Base-by-base conservation (phyloP, 2,888 invertebrate genomes). In the Polydrusus cervinus region DNA sequence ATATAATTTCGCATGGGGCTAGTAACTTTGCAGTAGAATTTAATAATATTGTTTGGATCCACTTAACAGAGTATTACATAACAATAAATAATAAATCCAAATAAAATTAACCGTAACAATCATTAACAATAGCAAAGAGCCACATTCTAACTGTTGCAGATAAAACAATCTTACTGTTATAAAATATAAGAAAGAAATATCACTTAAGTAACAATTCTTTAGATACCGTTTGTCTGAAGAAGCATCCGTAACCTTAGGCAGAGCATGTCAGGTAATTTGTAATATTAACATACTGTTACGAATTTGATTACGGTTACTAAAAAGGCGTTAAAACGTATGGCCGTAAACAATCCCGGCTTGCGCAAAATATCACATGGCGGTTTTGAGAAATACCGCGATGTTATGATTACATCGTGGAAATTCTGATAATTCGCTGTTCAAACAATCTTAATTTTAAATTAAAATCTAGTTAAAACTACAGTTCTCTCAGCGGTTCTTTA, bases 181-280 rank as follows among this genome's bases (percentile, higher is more conserved):
- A 20, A 51, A 25, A 18, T 18, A 18, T 49, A 49, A 49, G 49
- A 18, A 49, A 51, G 18, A 51, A 51, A 51, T 25, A 20, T 51
- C 18, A 45, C 25, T 53, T 30, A 53, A 53, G n/a, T 51, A 51
- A 51, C 53, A 53, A 53, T 53, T n/a, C 25, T 53, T 25, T n/a
- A 53, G 25, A 53, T 53, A 53, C 53, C 53, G 53, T 53, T 53
- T 30, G 53, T n/a, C 30, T 25, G 53, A 53, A 53, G 53, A 53
- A 53, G 53, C 53, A 53, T 64, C 64, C 38, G 18, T 49, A 16
- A 40, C 64, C 47, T 47, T 47, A 14, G 40, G 64, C 64, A 16
- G 20, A n/a, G 49, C 16, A 62, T 47, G 47, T 20, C 49, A 30
- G 30, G 49, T 64, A 53, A 53, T 53, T 30, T 53, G 53, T 30